Evolutionary conservation across 2,797 vertebrate species (phyloP), one percentile per base, ranked within the genome.

Genomic region (Orestias chungarensis): DNA sequence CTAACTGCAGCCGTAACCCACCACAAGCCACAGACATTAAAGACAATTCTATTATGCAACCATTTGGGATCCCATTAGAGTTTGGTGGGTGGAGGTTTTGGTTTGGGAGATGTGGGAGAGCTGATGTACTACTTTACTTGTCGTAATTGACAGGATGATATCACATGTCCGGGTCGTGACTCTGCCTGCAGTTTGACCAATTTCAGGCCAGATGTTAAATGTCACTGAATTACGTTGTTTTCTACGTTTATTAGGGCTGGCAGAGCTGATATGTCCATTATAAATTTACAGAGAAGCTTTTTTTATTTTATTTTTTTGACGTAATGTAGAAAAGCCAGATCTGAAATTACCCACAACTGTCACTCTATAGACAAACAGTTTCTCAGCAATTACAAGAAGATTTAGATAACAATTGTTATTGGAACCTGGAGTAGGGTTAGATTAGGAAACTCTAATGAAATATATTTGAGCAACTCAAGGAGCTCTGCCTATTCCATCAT

Each of bases 21-120:
- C 76, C 75, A 68, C 68, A 69, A 67, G 69, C 80, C 87, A 87
- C 83, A 78, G 68, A 78, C 85, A 89, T 89, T 88, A 84, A 82
- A 89, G 80, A 87, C 73, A 91, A 93, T 92, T 75, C 73, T 79
- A 90, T 90, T 88, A 90, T 76, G 82, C 81, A 80, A 83, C 81
- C 86, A 88, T 88, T 87, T 83, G 71, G 84, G 78, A 84, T 82
- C 76, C 85, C 83, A 87, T 90, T 83, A 88, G 46, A 66, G 73
- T 82, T 82, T 71, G 71, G 82, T 75, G 67, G 73, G 79, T 83
- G 64, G 74, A 68, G 79, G 71, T 77, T 80, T 67, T 74, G 54
- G 46, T 82, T 73, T 66, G 74, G 57, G 47, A 66, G 65, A 81
- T 46, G 80, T 71, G 74, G 68, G 46, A 71, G 72, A 47, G 57